Base-by-base conservation (phyloP, 2,888 invertebrate species). In the Acrobasis suavella region DNA sequence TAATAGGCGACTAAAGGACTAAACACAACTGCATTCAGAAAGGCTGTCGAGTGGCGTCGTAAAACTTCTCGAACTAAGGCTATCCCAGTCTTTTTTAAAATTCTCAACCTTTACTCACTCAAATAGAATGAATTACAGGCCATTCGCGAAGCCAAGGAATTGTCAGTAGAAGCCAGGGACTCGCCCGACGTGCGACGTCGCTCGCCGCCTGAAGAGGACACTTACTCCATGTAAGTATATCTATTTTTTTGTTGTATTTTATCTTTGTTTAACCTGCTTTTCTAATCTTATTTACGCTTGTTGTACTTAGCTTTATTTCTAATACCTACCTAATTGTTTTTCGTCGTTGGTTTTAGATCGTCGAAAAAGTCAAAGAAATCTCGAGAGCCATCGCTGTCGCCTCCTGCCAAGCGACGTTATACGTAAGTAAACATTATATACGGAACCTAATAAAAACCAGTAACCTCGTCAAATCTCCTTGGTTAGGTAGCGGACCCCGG, bases 321-420 rank as follows among this genome's bases (percentile, higher is more conserved):
- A 1, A 46, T 42, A 42, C 5, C 42, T 12, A 12, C 42, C 3
- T 42, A 42, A 42, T 14, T 14, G 14, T 5, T 46, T 46, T 5
- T 46, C 12, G 12, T 1, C n/a, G 5, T 46, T 46, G 6, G 46
- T 82, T 79, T 8, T 74, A 88, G 85, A n/a, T 77, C 89, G 9
- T 90, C 91, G 1, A 91, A 86, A 69, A 93, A 92, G 67, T 91
- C 92, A 0, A 92, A 92, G 74, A 91, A 91, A 71, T 92, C 92
- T 0, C 82, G 90, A 38, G 92, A 92, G 59, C 79, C 84, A 0
- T 87, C 92, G 1, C 65, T 88, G 50, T 92, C 92, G 2, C 92
- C 92, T 39, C 91, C 92, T 1, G 83, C 83, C 37, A 91, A 91
- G 68, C 78, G 88, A 58, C 78, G 92, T 32, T 80, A 89, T 64